These are phyloP conservation scores for Progne subis DNA, from an alignment of 2,113 vertebrate species.

Conservation along the genomic window DNA sequence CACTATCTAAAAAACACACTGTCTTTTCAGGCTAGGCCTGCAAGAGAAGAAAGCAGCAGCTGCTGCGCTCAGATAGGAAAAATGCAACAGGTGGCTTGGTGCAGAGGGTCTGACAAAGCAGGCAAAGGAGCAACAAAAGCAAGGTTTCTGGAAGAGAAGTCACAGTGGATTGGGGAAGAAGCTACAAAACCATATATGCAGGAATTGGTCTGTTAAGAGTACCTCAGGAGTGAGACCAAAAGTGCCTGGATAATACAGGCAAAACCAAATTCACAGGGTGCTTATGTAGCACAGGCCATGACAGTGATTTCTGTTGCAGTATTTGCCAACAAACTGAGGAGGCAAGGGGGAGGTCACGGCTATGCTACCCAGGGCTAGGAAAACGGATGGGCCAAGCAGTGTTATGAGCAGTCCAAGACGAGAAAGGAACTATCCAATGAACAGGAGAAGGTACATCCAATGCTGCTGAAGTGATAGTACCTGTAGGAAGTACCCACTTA, in stretches of 20 bases:
- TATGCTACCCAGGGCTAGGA: rapidly evolving
- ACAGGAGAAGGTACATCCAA: neutral
- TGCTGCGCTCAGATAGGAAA: neutral
- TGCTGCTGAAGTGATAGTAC: neutral
- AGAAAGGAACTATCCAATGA: neutral
- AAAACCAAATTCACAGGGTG: neutral
- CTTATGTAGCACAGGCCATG: rapidly evolving
- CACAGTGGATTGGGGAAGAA: neutral
- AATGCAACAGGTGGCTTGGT: neutral
- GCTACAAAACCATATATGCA: neutral
- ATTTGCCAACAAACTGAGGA: neutral
- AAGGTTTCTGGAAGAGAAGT: neutral
- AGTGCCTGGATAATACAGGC: neutral
- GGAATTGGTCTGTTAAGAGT: neutral
- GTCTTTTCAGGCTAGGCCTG: neutral
- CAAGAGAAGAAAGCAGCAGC: neutral
- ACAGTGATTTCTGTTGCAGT: neutral
- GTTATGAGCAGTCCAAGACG: neutral
- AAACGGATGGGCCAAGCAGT: neutral
- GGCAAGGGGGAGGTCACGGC: neutral
- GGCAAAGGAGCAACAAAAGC: neutral
- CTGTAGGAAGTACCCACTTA: neutral
- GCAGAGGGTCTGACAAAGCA: neutral
- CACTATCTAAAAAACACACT: neutral
- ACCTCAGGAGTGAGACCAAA: neutral